Evolutionary conservation across 2,888 invertebrate species (phyloP).

Genomic region (Volucella zonaria): DNA sequence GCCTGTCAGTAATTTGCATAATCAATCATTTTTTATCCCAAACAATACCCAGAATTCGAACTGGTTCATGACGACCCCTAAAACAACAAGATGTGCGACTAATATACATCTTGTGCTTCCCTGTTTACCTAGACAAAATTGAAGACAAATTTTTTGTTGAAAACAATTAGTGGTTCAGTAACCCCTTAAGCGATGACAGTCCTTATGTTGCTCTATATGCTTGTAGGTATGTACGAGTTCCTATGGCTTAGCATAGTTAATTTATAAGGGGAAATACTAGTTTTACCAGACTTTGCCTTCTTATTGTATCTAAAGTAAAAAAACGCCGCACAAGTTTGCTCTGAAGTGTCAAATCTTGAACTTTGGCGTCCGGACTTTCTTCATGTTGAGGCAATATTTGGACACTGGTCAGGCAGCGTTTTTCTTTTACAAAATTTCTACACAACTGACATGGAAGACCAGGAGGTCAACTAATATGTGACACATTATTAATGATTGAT

Average conservation of each 20-base stretch:
- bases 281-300: conserved; percentile 2
- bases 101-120: too few relatives aligned
- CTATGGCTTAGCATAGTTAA: not conserved
- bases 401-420: conserved; percentile 30
- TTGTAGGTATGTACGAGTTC: too few relatives aligned
- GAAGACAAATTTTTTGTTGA: too few relatives aligned
- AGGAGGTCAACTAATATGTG: conserved; percentile 48
- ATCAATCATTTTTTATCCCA: too few relatives aligned
- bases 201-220: too few relatives aligned
- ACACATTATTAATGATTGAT: conserved; percentile 61
- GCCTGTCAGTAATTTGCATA: too few relatives aligned
- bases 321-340: conserved; percentile 31
- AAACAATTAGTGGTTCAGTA: too few relatives aligned
- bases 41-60: too few relatives aligned
- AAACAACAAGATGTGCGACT: too few relatives aligned
- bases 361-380: conserved; percentile 33
- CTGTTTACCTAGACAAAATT: too few relatives aligned
- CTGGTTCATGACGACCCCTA: too few relatives aligned
- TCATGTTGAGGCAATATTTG: conserved; percentile 55
- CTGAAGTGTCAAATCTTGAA: conserved; percentile 56
- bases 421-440: conserved; percentile 35
- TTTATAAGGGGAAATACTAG: conserved; percentile 8
- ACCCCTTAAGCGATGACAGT: too few relatives aligned
- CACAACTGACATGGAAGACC: conserved; percentile 27
- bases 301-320: not conserved